Percentiles rank a stretch among this genome's conserved stretches.
Evolutionary conservation across 2,888 invertebrate species (phyloP).

Genomic region (Allygus modestus): DNA sequence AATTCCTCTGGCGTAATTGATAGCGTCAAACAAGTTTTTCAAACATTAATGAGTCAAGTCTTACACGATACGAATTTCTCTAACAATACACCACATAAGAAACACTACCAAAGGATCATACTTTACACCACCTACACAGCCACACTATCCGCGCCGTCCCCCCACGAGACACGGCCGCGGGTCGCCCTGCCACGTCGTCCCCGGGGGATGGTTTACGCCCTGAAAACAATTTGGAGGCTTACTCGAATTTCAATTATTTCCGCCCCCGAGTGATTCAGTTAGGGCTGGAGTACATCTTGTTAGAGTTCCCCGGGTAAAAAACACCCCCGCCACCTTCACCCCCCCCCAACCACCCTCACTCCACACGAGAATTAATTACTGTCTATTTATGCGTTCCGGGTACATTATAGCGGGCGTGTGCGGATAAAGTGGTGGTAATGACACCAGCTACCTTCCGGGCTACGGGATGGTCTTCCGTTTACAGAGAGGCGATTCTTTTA

Average conservation of each 20-base stretch:
- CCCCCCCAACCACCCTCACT: background rate
- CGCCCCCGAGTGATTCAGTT: constrained; percentile 48
- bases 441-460: too few relatives aligned
- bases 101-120: too few relatives aligned
- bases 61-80: too few relatives aligned
- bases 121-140: too few relatives aligned
- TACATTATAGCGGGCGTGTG: background rate
- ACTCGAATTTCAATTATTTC: constrained; percentile 60
- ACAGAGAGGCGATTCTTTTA: too few relatives aligned
- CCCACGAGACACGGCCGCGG: background rate
- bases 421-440: too few relatives aligned
- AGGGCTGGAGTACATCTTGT: constrained; percentile 52
- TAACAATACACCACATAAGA: too few relatives aligned
- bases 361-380: constrained; percentile 39
- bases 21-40: too few relatives aligned
- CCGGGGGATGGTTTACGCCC: constrained; percentile 35
- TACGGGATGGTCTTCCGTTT: too few relatives aligned
- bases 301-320: constrained; percentile 39
- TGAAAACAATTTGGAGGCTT: constrained; percentile 57
- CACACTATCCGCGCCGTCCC: too few relatives aligned
- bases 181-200: background rate
- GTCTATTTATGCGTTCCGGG: constrained; percentile 14
- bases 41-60: too few relatives aligned
- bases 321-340: constrained; percentile 28
- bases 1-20: too few relatives aligned